Evolutionary conservation across 2,888 invertebrate species (phyloP).

Genomic region (Folsomia manolachei): DNA sequence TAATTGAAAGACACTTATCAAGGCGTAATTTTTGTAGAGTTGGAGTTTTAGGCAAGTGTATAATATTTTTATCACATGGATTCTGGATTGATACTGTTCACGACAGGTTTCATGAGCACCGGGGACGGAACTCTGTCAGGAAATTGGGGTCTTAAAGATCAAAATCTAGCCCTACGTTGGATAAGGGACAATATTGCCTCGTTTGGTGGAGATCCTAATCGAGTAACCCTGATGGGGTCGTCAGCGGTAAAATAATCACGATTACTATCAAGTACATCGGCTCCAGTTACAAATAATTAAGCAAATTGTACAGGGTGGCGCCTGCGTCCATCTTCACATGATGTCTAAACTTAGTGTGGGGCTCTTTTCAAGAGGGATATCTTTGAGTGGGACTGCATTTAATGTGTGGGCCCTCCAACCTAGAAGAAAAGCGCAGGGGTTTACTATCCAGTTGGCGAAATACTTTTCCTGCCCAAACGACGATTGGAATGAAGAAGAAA

Average conservation of each 20-base stretch:
- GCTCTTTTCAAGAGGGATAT: too few relatives aligned
- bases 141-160: not conserved
- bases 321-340: not conserved
- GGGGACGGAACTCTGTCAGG: not conserved
- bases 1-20: too few relatives aligned
- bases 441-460: not conserved
- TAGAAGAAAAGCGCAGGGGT: not conserved
- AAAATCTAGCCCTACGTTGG: not conserved
- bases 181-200: not conserved
- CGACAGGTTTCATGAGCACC: conserved; percentile 3
- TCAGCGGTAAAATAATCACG: not conserved
- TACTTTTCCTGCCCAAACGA: not conserved
- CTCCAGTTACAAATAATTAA: not conserved
- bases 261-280: not conserved
- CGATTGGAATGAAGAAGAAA: not conserved
- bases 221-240: not conserved
- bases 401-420: not conserved
- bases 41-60: too few relatives aligned
- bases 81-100: too few relatives aligned
- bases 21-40: too few relatives aligned
- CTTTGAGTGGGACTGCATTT: too few relatives aligned
- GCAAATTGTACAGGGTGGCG: not conserved
- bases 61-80: too few relatives aligned
- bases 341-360: not conserved
- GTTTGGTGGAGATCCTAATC: not conserved